These are phyloP conservation scores for Cremastinae sp. DNA, from an alignment of 2,888 invertebrate genomes.

Conservation along the genomic window DNA sequence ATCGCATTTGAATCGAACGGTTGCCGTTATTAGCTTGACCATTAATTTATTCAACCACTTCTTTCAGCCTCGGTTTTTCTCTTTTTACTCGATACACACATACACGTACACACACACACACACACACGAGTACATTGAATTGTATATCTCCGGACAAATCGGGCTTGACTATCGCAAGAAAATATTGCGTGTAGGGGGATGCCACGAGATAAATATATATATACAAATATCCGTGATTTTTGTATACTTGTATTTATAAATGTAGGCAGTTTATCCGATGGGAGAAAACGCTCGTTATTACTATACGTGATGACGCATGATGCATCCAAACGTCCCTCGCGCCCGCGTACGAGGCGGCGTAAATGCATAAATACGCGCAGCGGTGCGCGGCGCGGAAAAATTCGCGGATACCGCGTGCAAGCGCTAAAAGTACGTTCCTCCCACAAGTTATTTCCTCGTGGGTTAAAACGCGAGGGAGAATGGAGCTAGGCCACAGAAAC, in stretches of 20 bases:
- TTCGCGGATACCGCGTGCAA: too few relatives aligned
- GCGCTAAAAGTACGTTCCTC: constrained; percentile 34
- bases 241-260: constrained; percentile 27
- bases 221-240: constrained; percentile 22
- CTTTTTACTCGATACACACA: constrained; percentile 22
- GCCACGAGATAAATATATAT: constrained; percentile 11
- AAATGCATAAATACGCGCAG: constrained; percentile 25
- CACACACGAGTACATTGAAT: too few relatives aligned
- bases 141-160: not conserved
- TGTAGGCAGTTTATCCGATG: constrained; percentile 22
- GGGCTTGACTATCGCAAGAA: constrained; percentile 32
- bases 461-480: constrained; percentile 29
- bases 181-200: constrained; percentile 31
- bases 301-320: constrained; percentile 49
- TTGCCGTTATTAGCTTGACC: constrained; percentile 58
- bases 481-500: constrained; percentile 46
- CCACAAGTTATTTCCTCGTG: constrained; percentile 57
- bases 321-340: constrained; percentile 24
- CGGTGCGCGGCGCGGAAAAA: constrained; percentile 1
- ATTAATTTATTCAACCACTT: constrained; percentile 60
- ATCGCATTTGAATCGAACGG: constrained; percentile 60
- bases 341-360: constrained; percentile 36
- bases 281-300: constrained; percentile 41
- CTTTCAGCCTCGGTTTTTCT: constrained; percentile 34
- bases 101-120: too few relatives aligned